Evolutionary conservation across 2,888 invertebrate species (phyloP).

Genomic region (Ctenicera cuprea): DNA sequence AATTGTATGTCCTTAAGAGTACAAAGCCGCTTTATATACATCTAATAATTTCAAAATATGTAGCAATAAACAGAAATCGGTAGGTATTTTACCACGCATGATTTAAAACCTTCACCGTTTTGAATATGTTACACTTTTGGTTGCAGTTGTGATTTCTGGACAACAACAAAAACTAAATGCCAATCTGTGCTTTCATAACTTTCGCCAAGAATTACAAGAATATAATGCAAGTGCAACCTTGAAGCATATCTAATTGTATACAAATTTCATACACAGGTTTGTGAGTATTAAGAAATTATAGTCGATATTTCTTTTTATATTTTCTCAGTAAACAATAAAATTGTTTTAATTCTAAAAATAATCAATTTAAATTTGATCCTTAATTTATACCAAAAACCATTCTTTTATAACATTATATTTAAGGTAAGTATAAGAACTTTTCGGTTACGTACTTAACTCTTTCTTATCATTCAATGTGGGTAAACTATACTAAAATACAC

Average conservation of each 20-base stretch:
- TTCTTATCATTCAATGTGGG: too few relatives aligned
- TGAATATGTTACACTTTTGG: conserved; percentile 21
- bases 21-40: conserved; percentile 16
- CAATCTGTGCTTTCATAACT: conserved; percentile 19
- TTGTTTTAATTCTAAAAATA: too few relatives aligned
- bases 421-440: too few relatives aligned
- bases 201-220: not conserved
- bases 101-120: conserved; percentile 31
- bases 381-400: too few relatives aligned
- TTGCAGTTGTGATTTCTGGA: conserved; percentile 5
- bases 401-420: too few relatives aligned
- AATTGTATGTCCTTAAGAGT: conserved; percentile 4
- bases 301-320: too few relatives aligned
- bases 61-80: conserved; percentile 28
- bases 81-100: conserved; percentile 18
- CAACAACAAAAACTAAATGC: conserved; percentile 9
- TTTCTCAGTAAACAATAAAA: too few relatives aligned
- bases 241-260: conserved; percentile 15
- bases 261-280: too few relatives aligned
- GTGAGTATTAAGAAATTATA: too few relatives aligned
- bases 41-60: conserved; percentile 14
- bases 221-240: conserved; percentile 18
- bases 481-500: too few relatives aligned
- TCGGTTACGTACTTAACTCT: too few relatives aligned
- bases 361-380: too few relatives aligned